Evolutionary conservation across 2,888 invertebrate genomes (phyloP), one percentile per base, ranked within the genome.

Genomic region (Congeria kusceri): DNA sequence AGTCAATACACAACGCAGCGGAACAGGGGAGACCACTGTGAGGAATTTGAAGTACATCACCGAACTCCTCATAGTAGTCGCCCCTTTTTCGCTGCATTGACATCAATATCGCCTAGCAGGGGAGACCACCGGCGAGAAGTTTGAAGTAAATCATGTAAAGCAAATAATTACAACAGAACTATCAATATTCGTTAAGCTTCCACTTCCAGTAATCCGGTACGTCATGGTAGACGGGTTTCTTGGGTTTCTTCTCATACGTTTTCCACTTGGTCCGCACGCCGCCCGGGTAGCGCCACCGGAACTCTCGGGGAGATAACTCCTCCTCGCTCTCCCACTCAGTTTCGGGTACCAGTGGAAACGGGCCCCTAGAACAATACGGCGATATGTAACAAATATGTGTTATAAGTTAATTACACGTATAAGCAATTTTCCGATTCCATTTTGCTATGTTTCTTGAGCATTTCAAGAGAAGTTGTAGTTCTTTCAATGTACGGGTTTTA

Each of bases 141-240:
- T n/a, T n/a, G n/a, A 56, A 3, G 56, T 18, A 13, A 27, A 56
- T 13, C 2, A 3, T 53, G 13, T 23, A 5, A 25, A 56, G n/a
- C 18, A 56, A 23, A 56, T 23, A 56, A n/a, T 11, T 18, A 23
- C 13, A 27, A 56, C 39, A 39, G 9, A 3, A 39, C 39, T 39
- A 7, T 39, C 39, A 39, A 39, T 25, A 25, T 25, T 56, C 25
- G 27, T 58, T 27, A 9, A 27, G 27, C 15, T 65, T 75, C 75
- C 75, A 75, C 23, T 75, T 75, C 69, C 69, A 69, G 23, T 61
- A 62, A 23, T 68, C 68, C 3, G 75, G 68, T 5, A 75, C 49
- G 23, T 75, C 75, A 27, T 61, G 56, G 65, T 75, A 75, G 5
- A 56, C 25, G 23, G 57, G 65, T 49, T 9, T 29, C 23, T 47